Evolutionary conservation across 2,113 vertebrate species (phyloP), one percentile per base, ranked within the genome.

Genomic region (Menidia beryllina): DNA sequence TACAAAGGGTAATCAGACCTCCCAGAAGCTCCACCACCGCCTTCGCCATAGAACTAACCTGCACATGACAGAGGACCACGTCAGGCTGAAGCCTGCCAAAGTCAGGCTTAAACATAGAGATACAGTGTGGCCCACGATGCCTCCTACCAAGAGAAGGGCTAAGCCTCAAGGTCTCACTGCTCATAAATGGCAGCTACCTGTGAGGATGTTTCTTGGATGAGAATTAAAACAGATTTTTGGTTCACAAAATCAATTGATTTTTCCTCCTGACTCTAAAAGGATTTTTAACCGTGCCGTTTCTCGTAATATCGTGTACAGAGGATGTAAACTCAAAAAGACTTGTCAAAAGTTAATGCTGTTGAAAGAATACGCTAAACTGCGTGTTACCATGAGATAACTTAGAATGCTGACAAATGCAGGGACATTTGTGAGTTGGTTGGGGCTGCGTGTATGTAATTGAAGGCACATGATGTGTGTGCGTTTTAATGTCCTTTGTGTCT

Each of bases 1-100:
- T 75, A 61, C 21, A 19, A 64, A 52, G 70, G 39, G 69, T 58
- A 81, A 68, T 82, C 77, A 75, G 66, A 84, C 65, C 69, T 77
- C 72, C 72, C 67, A 66, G 49, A 54, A 64, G 53, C 57, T 87
- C 69, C 57, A 72, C 65, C 38, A 60, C 63, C 10, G 30, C 30
- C 59, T 62, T 63, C 24, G 53, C 77, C 63, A 64, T 79, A 81
- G 86, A 86, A 81, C 72, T 67, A 83, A 81, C 68, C 75, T 69
- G 76, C 70, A 78, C 69, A 79, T 71, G 75, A 65, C 57, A 75
- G 45, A 86, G 69, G 47, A 47, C 56, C 7, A 27, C 76, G 77
- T 85, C 68, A 65, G 68, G 59, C 49, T 47, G 26, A 66, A 75
- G 52, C 48, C 49, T 74, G 77, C 69, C 77, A 54, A 47, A 50